A percentile compares a stretch with the other conserved stretches of the same genome.
These are phyloP conservation scores for Enteromius thamalakanensis DNA, from an alignment of 2,797 vertebrate species.

Conservation along the genomic window DNA sequence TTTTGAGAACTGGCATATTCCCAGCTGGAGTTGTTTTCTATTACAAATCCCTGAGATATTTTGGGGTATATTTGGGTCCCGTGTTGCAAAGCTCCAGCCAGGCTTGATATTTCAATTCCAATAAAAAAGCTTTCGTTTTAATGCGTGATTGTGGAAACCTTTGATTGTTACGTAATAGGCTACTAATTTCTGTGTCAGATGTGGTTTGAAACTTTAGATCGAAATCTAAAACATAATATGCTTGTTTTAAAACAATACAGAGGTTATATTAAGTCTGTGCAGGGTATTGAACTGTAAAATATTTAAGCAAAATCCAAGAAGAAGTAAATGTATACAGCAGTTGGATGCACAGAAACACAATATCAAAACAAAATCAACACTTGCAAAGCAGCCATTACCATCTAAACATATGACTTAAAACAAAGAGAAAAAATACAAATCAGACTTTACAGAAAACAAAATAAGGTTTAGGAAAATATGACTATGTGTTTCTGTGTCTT, in stretches of 20 bases:
- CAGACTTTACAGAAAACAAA: not conserved
- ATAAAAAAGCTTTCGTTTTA: constrained; percentile 39
- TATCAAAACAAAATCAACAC: constrained; percentile 35
- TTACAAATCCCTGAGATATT: constrained; percentile 14
- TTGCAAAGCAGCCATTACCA: not conserved
- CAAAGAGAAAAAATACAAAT: not conserved
- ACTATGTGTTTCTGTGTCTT: not conserved
- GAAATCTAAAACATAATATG: constrained; percentile 11
- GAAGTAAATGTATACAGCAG: not conserved
- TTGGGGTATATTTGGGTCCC: not conserved
- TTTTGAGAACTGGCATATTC: constrained; percentile 61
- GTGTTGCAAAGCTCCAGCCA: not conserved
- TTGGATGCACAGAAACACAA: constrained; percentile 11
- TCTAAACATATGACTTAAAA: constrained; percentile 39
- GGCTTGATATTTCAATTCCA: constrained; percentile 15
- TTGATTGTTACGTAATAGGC: constrained; percentile 25
- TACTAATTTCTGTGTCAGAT: constrained; percentile 41
- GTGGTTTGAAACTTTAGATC: constrained; percentile 45
- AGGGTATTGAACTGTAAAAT: not conserved
- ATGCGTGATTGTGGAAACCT: constrained; percentile 37
- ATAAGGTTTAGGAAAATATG: not conserved
- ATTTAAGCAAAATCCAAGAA: not conserved
- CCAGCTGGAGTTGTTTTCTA: constrained; percentile 24
- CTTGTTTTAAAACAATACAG: not conserved
- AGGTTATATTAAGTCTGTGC: not conserved